Evolutionary conservation across 2,797 vertebrate species (phyloP).

Genomic region (Sebastes wilsoni): DNA sequence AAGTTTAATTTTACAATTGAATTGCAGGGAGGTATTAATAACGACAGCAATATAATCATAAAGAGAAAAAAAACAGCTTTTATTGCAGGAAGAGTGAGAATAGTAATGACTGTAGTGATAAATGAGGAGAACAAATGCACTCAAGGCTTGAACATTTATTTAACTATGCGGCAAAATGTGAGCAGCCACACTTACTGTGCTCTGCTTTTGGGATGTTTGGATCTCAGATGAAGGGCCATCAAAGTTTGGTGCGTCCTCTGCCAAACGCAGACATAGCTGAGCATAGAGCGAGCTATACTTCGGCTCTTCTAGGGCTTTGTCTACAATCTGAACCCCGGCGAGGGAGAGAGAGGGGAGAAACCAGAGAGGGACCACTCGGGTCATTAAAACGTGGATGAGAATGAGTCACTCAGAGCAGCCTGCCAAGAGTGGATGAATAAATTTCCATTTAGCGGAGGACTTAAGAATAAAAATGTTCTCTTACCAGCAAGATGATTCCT

Average conservation of each 20-base stretch:
- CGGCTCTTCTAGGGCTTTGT: constrained; percentile 99
- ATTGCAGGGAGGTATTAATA: background rate
- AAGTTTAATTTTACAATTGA: background rate
- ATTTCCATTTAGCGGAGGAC: constrained; percentile 3
- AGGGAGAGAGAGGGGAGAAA: background rate
- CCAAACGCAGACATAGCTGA: constrained; percentile 99
- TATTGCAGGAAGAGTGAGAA: background rate
- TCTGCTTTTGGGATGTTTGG: constrained; percentile 99
- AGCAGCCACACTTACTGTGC: constrained; percentile 88
- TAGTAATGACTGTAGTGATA: background rate
- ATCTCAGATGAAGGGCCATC: constrained; percentile 97
- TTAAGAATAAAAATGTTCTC: constrained; percentile 19
- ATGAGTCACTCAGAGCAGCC: constrained; percentile 24
- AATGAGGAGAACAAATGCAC: background rate
- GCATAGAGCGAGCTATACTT: constrained; percentile 99
- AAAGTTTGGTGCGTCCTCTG: constrained; percentile 99
- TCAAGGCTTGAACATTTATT: background rate
- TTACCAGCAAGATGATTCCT: constrained; percentile 99
- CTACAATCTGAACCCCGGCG: constrained; percentile 89
- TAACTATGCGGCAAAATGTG: background rate
- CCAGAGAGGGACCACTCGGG: background rate
- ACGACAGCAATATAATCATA: background rate
- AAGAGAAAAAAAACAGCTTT: background rate
- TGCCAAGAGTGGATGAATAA: constrained; percentile 12
- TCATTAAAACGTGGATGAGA: constrained; percentile 19